A percentile compares a stretch with the other conserved stretches of the same genome.
Evolutionary conservation across 2,888 invertebrate genomes (phyloP).

Genomic region (Aphidoletes aphidimyza): DNA sequence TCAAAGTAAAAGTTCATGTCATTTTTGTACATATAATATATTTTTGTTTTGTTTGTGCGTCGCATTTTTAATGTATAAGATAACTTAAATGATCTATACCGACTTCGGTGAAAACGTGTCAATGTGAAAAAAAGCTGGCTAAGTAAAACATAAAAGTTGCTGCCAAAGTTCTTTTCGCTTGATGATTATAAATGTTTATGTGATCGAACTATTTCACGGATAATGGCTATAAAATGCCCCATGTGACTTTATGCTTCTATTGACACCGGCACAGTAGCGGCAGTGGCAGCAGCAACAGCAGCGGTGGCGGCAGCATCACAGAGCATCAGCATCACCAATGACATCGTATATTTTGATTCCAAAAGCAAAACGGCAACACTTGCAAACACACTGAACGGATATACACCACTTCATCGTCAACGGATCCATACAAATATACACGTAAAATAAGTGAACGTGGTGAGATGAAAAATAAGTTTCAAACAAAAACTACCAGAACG

Average conservation of each 20-base stretch:
- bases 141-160: slow-evolving; percentile 7
- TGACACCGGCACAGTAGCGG: slow-evolving; percentile 12
- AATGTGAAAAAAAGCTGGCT: not conserved
- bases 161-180: slow-evolving; percentile 44
- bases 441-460: not conserved
- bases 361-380: not conserved
- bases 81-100: too few relatives aligned
- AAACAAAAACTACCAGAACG: not conserved
- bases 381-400: not conserved
- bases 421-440: not conserved
- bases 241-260: slow-evolving; percentile 45
- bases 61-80: slow-evolving; percentile 25
- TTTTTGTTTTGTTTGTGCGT: not conserved
- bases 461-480: not conserved
- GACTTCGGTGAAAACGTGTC: not conserved
- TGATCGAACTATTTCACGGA: slow-evolving; percentile 43
- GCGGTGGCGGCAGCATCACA: too few relatives aligned
- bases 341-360: slow-evolving; percentile 47
- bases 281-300: too few relatives aligned
- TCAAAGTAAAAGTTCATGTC: slow-evolving; percentile 9
- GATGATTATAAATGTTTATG: slow-evolving; percentile 52
- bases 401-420: not conserved
- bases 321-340: too few relatives aligned
- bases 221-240: slow-evolving; percentile 44
- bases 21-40: too few relatives aligned